Conservation (phyloP, 1,140 invertebrate species). For the Pseudobourletiella spinata region DNA sequence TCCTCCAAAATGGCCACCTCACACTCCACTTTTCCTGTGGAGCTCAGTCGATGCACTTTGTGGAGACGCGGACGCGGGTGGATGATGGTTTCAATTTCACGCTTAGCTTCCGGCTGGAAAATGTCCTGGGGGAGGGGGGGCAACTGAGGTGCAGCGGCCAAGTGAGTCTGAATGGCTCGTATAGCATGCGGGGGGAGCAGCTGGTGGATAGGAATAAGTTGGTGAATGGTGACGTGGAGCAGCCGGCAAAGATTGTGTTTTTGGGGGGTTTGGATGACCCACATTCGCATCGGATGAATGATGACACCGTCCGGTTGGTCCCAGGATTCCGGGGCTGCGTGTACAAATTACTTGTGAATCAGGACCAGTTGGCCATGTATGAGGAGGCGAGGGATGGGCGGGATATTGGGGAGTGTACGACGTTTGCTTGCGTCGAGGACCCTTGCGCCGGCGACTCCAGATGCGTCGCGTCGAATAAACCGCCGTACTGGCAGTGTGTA, state of each 20-base stretch:
- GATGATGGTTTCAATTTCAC: slow-evolving; percentile 36
- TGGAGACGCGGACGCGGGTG: slow-evolving; percentile 33
- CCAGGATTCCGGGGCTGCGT: slow-evolving; percentile 35
- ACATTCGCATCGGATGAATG: slow-evolving; percentile 8
- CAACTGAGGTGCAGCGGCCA: slow-evolving; percentile 21
- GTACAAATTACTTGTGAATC: slow-evolving; percentile 24
- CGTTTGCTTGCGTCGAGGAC: slow-evolving; percentile 30
- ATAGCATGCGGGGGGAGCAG: slow-evolving; percentile 35
- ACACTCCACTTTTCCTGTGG: slow-evolving; percentile 35
- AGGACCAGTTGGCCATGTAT: slow-evolving; percentile 25
- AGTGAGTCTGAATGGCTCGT: slow-evolving; percentile 31
- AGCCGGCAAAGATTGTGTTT: slow-evolving; percentile 19
- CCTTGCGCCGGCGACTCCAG: slow-evolving; percentile 22
- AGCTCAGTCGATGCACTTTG: slow-evolving; percentile 34
- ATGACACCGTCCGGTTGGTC: slow-evolving; percentile 20
- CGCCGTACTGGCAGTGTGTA: slow-evolving; percentile 33
- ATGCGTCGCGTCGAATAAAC: slow-evolving; percentile 18
- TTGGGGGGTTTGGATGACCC: slow-evolving; percentile 22
- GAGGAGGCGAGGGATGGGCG: slow-evolving; percentile 30
- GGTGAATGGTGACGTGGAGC: not conserved
- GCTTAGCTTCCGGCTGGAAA: slow-evolving; percentile 27
- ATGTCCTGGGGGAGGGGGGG: slow-evolving; percentile 5
- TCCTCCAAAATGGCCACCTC: slow-evolving; percentile 26
- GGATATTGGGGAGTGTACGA: slow-evolving; percentile 27
- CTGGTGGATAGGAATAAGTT: slow-evolving; percentile 18